Base-by-base conservation (phyloP, 2,797 vertebrate genomes). In the Argyrosomus regius region DNA sequence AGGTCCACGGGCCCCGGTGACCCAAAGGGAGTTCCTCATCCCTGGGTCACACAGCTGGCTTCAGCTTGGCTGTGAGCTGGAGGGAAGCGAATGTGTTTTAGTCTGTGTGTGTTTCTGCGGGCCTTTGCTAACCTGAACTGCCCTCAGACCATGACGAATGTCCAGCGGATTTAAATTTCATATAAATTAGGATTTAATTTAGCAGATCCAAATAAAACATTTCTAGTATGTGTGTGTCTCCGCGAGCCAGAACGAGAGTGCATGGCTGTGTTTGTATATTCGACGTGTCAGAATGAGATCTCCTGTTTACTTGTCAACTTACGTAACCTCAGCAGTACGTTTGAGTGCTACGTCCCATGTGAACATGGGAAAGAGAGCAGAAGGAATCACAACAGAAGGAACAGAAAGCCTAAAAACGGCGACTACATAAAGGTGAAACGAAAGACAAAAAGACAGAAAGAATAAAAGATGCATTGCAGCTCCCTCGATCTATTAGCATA, bases 11-110 rank as follows among this genome's bases (percentile, higher is more conserved):
- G 88, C 83, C 84, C 80, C 84, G 22, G 70, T 81, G 91, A 92
- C 88, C 91, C 82, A 59, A 54, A 10, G 69, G 62, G 78, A 82
- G 84, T 49, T 78, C 84, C 83, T 77, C 86, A 80, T 84, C 71
- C 52, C 68, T 3, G 82, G 88, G 91, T 91, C 83, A 84, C 85
- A 75, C 92, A 94, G 91, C 88, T 92, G 92, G 89, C 54, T 73
- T 41, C 84, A 78, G 78, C 74, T 59, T 63, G 79, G 62, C n/a
- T 4, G 53, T n/a, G 49, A 77, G 64, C 76, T 11, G 57, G 20
- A 53, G 0, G n/a, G 41, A 61, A 71, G 39, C 18, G 31, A 70
- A 52, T 1, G 48, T 68, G 61, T 61, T 75, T 28, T n/a, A 41
- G 45, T 24, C 14, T 66, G 48, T 54, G 35, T 76, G 71, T 52